These are phyloP conservation scores for Cottoperca gobio DNA, from an alignment of 2,797 vertebrate species.

Conservation along the genomic window DNA sequence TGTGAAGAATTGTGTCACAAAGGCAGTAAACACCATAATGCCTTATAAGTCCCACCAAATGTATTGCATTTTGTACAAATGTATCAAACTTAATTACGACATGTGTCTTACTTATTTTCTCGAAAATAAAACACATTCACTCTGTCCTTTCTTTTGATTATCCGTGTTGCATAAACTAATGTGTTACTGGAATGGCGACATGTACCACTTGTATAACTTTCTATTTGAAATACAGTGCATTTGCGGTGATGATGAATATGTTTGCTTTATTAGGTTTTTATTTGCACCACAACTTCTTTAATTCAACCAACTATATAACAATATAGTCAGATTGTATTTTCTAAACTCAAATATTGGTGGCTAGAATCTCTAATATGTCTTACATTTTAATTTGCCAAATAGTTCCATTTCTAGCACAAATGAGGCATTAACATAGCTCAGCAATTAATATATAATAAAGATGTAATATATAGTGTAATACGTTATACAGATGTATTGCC, in stretches of 20 bases:
- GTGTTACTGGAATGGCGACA: constrained; percentile 37
- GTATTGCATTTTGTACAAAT: constrained; percentile 44
- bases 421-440: neutral
- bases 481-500: neutral
- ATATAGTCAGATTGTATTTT: neutral
- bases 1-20: neutral
- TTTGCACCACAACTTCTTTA: constrained; percentile 24
- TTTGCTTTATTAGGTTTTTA: constrained; percentile 7
- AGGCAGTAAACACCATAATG: neutral
- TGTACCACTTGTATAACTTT: constrained; percentile 26
- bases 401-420: neutral
- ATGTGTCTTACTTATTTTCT: constrained; percentile 22
- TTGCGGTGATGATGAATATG: constrained; percentile 17
- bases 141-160: constrained; percentile 16
- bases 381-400: neutral
- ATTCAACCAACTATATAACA: constrained; percentile 21
- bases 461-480: neutral
- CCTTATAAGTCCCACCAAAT: neutral
- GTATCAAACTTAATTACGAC: constrained; percentile 14
- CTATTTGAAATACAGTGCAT: constrained; percentile 35
- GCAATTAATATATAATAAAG: neutral
- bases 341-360: neutral
- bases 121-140: constrained; percentile 29
- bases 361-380: neutral
- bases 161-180: constrained; percentile 44